Conservation (phyloP, 1,140 invertebrate species). For the Drosophila pandora region DNA sequence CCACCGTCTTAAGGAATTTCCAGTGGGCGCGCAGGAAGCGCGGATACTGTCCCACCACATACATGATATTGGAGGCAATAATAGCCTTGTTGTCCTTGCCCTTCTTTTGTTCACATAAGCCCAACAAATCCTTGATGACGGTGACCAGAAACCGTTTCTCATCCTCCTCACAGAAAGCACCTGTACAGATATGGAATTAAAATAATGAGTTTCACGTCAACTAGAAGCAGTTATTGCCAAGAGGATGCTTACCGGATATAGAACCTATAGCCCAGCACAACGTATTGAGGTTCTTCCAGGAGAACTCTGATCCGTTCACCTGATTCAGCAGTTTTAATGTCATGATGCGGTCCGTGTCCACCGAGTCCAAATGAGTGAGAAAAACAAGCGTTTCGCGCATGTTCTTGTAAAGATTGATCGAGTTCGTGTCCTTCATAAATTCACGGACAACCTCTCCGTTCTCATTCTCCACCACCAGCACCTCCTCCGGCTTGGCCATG, state of each 20-base stretch:
- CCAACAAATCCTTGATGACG: slow-evolving; percentile 99
- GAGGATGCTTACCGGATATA: slow-evolving; percentile 91
- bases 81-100: slow-evolving; percentile 99
- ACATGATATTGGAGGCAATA: slow-evolving; percentile 99
- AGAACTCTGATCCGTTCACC: slow-evolving; percentile 99
- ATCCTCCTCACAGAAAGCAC: slow-evolving; percentile 94
- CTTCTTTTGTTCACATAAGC: slow-evolving; percentile 99
- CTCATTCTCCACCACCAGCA: slow-evolving; percentile 99
- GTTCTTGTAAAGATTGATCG: slow-evolving; percentile 99
- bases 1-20: slow-evolving; percentile 99
- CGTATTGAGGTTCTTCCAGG: slow-evolving; percentile 99
- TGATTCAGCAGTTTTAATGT: slow-evolving; percentile 99
- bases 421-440: slow-evolving; percentile 99
- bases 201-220: not conserved
- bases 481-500: slow-evolving; percentile 99
- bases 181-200: slow-evolving; percentile 20
- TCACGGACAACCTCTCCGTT: slow-evolving; percentile 99
- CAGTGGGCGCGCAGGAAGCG: slow-evolving; percentile 99
- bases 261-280: slow-evolving; percentile 99
- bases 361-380: slow-evolving; percentile 98
- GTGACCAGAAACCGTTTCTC: slow-evolving; percentile 99
- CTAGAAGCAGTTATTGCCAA: not conserved
- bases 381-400: slow-evolving; percentile 99
- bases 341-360: slow-evolving; percentile 99
- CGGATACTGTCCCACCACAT: slow-evolving; percentile 99